Base-by-base conservation (phyloP, 2,888 invertebrate genomes). In the Ichneumoninae sp. region DNA sequence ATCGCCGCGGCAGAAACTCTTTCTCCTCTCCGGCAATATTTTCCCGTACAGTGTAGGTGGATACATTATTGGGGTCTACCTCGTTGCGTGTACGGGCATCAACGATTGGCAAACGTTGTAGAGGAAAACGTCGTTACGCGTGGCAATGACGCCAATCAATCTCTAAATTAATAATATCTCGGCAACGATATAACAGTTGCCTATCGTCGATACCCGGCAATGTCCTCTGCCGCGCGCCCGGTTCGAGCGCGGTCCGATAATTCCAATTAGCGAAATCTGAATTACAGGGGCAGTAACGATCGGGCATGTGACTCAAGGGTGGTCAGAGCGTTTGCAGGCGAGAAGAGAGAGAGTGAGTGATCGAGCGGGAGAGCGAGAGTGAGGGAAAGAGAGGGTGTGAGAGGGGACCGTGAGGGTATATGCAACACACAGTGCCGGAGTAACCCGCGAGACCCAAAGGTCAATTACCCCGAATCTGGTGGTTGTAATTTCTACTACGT, bases 261-360 rank as follows among this genome's bases (percentile, higher is more conserved):
- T 91, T 90, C 90, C 89, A 90, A 91, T 91, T 90, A 92, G 89
- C 83, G 84, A 89, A 90, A 91, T 90, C 89, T 88, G 86, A 85
- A 87, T 86, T 85, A 85, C 86, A 82, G 70, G 81, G 69, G 83
- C 80, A 76, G 82, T 86, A 87, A 87, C 83, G 87, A 86, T 85
- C 86, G 80, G 79, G 82, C 80, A 77, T 75, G 80, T 78, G 84
- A 83, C 87, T 79, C 75, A 79, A 80, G 80, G 77, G 68, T 65
- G 60, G 69, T 47, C 44, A 50, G 69, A 44, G 74, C 69, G 69
- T 62, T 77, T 68, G 77, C 77, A 77, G 76, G 54, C 40, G 36
- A 40, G 62, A 36, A 50, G 19, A 50, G 52, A 8, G 66, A 36
- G 19, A 1, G 7, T 19, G 19, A 19, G 19, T 0, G 19, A 19